Conservation (phyloP, 2,113 vertebrate species). For the Bucco capensis region DNA sequence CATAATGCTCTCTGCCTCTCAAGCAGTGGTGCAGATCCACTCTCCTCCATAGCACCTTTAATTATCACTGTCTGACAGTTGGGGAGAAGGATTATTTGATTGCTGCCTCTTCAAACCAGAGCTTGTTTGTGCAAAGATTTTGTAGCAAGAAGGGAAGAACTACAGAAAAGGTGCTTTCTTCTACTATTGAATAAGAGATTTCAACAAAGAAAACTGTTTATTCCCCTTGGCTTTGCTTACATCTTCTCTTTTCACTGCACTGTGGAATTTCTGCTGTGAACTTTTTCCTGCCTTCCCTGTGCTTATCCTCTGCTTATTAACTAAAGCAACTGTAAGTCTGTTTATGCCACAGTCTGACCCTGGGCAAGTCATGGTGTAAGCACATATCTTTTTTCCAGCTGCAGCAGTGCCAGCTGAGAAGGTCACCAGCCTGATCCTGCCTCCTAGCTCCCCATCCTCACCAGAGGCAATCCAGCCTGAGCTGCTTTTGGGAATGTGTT, state of each 20-base stretch:
- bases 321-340: not conserved
- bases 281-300: not conserved
- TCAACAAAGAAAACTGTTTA: not conserved
- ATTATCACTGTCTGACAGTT: conserved; percentile 24
- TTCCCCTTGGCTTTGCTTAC: not conserved
- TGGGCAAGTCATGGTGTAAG: not conserved
- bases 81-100: not conserved
- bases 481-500: not conserved
- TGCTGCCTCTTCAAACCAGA: not conserved
- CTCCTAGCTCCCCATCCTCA: not conserved
- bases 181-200: not conserved
- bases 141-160: not conserved
- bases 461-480: not conserved
- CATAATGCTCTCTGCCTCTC: not conserved
- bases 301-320: conserved; percentile 11
- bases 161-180: not conserved
- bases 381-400: not conserved
- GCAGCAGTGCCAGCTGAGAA: not conserved
- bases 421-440: not conserved
- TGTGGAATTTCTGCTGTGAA: not conserved
- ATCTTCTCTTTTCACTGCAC: not conserved
- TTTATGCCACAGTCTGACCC: not conserved
- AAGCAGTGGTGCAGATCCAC: not conserved
- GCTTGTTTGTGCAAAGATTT: not conserved
- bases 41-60: not conserved